phyloP scores from a whole-genome alignment of 2,888 invertebrate genomes.

The Tupiocoris notatus region DNA sequence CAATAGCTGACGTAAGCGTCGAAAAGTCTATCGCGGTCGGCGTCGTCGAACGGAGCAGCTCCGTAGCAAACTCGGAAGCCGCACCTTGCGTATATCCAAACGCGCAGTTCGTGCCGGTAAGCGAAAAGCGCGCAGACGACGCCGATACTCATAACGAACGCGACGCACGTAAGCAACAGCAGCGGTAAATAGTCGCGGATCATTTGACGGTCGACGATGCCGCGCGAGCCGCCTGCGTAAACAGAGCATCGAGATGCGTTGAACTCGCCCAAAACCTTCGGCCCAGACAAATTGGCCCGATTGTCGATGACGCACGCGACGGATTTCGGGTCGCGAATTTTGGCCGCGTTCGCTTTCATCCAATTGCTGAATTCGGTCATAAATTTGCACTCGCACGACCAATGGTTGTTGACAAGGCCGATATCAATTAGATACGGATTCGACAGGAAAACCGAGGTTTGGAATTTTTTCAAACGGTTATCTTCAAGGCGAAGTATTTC shows the following conservation, averaged over 20 bases:
- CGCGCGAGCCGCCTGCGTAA: conserved; percentile 49
- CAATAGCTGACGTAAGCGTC: conserved; percentile 96
- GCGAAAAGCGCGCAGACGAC: conserved; percentile 59
- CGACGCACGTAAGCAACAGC: conserved; percentile 72
- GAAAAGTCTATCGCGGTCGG: conserved; percentile 78
- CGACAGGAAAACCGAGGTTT: conserved; percentile 79
- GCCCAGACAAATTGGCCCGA: conserved; percentile 67
- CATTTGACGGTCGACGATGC: conserved; percentile 53
- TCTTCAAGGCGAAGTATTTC: conserved; percentile 82
- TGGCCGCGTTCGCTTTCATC: conserved; percentile 73
- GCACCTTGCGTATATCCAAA: conserved; percentile 84
- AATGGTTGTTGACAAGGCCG: conserved; percentile 77
- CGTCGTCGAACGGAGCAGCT: conserved; percentile 72
- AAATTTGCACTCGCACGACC: conserved; percentile 89
- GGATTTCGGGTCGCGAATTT: conserved; percentile 74
- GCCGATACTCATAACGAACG: conserved; percentile 63
- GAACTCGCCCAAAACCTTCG: conserved; percentile 68
- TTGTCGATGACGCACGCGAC: conserved; percentile 76
- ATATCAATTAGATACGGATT: conserved; percentile 87
- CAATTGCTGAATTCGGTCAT: conserved; percentile 76
- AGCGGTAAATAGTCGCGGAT: conserved; percentile 80
- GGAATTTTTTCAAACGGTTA: conserved; percentile 76
- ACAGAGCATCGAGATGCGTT: conserved; percentile 73
- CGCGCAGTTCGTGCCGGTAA: conserved; percentile 75
- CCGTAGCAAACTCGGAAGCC: conserved; percentile 84